These are phyloP conservation scores for Temnothorax unifasciatus DNA, from an alignment of 2,888 invertebrate genomes.

Conservation along the genomic window DNA sequence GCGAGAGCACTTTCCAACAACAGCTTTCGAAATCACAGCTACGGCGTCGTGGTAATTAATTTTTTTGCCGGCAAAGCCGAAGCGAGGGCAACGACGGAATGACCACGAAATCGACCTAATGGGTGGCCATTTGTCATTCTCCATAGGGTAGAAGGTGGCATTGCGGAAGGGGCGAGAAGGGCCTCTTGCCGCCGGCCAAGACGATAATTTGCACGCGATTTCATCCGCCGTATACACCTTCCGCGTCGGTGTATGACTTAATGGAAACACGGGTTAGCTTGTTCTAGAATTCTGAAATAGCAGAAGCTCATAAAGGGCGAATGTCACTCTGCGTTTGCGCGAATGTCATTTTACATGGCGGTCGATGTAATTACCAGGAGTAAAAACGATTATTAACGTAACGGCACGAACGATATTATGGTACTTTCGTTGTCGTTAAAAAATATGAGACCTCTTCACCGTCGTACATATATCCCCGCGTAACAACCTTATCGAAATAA, in stretches of 20 bases:
- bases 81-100: conserved; percentile 70
- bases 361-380: conserved; percentile 6
- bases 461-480: conserved; percentile 21
- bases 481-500: conserved; percentile 51
- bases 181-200: conserved; percentile 61
- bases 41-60: conserved; percentile 80
- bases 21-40: conserved; percentile 57
- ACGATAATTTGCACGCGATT: conserved; percentile 76
- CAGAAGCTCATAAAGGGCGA: conserved; percentile 22
- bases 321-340: neutral
- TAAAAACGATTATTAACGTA: conserved; percentile 30
- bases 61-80: conserved; percentile 77
- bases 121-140: conserved; percentile 82
- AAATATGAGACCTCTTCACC: neutral
- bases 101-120: conserved; percentile 83
- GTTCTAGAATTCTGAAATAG: conserved; percentile 30
- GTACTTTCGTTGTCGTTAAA: conserved; percentile 7
- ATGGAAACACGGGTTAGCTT: conserved; percentile 39
- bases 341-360: neutral
- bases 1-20: conserved; percentile 48
- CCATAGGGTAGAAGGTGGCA: conserved; percentile 55
- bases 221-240: conserved; percentile 54
- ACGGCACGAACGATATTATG: conserved; percentile 4
- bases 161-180: conserved; percentile 45
- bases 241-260: conserved; percentile 44